Evolutionary conservation across 2,797 vertebrate genomes (phyloP).

Genomic region (Pseudotriccus pelzelni): DNA sequence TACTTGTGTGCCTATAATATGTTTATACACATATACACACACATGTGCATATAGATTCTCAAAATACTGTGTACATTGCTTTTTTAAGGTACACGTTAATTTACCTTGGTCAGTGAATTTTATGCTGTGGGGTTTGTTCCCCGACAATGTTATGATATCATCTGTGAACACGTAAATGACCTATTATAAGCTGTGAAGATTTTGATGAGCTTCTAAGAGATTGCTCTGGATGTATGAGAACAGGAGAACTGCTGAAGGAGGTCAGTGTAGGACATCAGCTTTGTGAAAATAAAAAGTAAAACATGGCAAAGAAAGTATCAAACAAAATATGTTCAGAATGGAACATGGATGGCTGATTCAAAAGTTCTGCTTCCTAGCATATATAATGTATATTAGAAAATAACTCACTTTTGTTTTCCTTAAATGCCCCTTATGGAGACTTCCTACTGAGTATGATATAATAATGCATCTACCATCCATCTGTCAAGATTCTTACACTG

Average conservation of each 20-base stretch:
- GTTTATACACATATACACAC: not conserved
- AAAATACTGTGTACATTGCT: not conserved
- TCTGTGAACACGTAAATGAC: constrained; percentile 29
- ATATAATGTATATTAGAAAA: not conserved
- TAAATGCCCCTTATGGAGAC: not conserved
- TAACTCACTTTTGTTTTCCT: constrained; percentile 31
- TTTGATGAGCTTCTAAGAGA: not conserved
- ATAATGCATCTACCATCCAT: not conserved
- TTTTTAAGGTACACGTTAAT: not conserved
- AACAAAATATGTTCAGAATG: not conserved
- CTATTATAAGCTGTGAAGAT: not conserved
- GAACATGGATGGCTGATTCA: not conserved
- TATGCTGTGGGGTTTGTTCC: accelerated
- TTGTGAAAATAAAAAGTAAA: not conserved
- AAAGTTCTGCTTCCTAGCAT: not conserved
- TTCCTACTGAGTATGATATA: constrained; percentile 16
- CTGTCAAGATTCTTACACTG: constrained; percentile 14
- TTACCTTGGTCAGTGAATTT: not conserved
- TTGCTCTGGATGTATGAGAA: not conserved
- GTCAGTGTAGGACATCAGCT: not conserved
- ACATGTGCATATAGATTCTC: not conserved
- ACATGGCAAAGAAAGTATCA: not conserved
- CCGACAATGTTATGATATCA: not conserved
- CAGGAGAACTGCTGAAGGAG: not conserved
- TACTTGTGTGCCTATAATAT: not conserved